These are phyloP conservation scores for Lamellibrachia luymesi DNA, from an alignment of 1,140 invertebrate species.

Conservation along the genomic window DNA sequence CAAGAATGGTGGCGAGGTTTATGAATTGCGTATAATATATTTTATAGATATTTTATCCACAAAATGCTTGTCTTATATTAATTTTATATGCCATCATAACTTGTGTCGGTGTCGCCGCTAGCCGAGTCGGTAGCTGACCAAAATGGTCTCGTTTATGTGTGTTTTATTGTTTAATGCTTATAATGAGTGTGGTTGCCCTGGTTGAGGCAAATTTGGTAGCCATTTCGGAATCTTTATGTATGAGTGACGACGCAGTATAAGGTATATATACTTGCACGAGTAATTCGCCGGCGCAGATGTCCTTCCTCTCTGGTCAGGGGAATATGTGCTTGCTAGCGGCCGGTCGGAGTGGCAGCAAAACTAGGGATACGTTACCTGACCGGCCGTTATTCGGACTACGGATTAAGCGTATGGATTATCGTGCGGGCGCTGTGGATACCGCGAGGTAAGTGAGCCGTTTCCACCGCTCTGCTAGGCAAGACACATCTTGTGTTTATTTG, in stretches of 20 bases:
- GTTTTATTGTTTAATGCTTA: slow-evolving; percentile 1
- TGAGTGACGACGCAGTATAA: background rate
- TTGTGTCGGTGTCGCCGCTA: background rate
- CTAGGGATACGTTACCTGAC: background rate
- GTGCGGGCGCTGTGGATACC: background rate
- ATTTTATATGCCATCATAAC: slow-evolving; percentile 1
- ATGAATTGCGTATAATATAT: background rate
- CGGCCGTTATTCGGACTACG: background rate
- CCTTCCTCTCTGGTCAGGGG: background rate
- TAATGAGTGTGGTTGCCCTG: background rate
- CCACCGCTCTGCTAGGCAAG: background rate
- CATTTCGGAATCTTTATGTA: slow-evolving; percentile 5
- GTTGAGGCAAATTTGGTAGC: background rate
- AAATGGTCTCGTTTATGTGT: slow-evolving; percentile 5
- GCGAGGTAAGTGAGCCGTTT: background rate
- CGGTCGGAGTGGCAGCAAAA: background rate
- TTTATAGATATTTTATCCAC: slow-evolving; percentile 6
- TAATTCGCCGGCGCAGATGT: background rate
- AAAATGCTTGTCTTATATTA: slow-evolving; percentile 6
- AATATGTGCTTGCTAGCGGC: background rate
- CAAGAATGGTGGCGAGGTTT: background rate
- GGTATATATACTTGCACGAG: background rate
- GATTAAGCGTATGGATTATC: background rate
- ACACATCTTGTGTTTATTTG: background rate
- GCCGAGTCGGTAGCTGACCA: background rate